Evolutionary conservation across 1,140 invertebrate genomes (phyloP), one percentile per base, ranked within the genome.

Genomic region (Agrilus planipennis): DNA sequence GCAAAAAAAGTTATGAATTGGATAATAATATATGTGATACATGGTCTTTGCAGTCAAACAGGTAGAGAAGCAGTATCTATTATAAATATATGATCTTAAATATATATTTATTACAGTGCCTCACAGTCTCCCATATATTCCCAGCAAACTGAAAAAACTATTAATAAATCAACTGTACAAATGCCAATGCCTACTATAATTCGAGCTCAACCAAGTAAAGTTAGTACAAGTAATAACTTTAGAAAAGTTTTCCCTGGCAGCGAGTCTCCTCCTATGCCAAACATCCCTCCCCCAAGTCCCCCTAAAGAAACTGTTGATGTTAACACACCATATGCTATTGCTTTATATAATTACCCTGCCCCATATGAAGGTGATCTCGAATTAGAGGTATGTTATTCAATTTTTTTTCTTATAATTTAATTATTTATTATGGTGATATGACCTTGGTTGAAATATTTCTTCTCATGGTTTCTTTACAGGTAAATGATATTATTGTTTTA

Each of bases 191-290:
- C 59, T 28, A 58, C 55, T 14, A 61, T 61, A 30, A 61, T 61
- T 29, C 50, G 59, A 25, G 41, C 59, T 29, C 50, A 53, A 41
- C 41, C 40, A 27, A 38, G 39, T 7, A 57, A 59, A 45, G 23
- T 9, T 27, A 50, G 22, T 17, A 19, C 11, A 32, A 41, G 29
- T 23, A 44, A 47, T 39, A 35, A 20, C 4, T 41, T 11, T 31
- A 20, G 14, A 14, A 16, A 39, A 6, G 9, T 11, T 16, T 25
- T n/a, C 18, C 9, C 17, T 37, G 38, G 20, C 37, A 12, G 37
- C 11, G 30, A 35, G 4, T 84, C 82, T 32, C 80, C 78, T 0
- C 83, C 82, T 0, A 86, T 85, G 82, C 82, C 82, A 4, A 71
- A 70, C 12, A 70, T 79, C 37, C 80, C 81, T 6, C 79, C 82